These are phyloP conservation scores for Paedocypris sp. DNA, from an alignment of 2,113 vertebrate species.

Conservation along the genomic window DNA sequence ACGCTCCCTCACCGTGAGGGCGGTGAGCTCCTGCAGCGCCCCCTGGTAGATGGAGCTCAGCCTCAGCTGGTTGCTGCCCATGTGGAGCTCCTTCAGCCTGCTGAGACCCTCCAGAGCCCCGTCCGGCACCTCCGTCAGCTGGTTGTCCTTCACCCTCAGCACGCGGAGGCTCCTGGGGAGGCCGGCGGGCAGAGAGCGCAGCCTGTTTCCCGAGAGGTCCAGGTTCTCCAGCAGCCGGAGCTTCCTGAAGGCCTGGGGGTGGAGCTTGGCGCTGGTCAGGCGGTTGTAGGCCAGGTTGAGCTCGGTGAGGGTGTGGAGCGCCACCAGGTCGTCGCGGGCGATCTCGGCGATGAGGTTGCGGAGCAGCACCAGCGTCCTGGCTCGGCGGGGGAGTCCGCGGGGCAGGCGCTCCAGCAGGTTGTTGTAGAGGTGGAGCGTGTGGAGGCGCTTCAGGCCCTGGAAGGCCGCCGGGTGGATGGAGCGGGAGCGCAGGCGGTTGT, in stretches of 20 bases:
- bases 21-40: conserved; percentile 77
- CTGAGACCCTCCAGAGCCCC: conserved; percentile 76
- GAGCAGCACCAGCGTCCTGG: conserved; percentile 90
- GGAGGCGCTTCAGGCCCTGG: conserved; percentile 86
- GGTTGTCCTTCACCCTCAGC: conserved; percentile 81
- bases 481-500: conserved; percentile 79
- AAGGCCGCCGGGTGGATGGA: conserved; percentile 82
- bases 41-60: conserved; percentile 76
- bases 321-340: conserved; percentile 78
- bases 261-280: conserved; percentile 72
- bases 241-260: conserved; percentile 89
- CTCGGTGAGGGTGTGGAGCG: conserved; percentile 83
- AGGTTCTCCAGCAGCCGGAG: conserved; percentile 76
- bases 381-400: conserved; percentile 77
- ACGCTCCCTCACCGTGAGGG: conserved; percentile 76
- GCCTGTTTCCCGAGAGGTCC: conserved; percentile 83
- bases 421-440: conserved; percentile 95
- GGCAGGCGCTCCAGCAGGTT: conserved; percentile 87
- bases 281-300: conserved; percentile 97
- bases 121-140: conserved; percentile 68
- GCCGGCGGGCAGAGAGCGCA: conserved; percentile 68
- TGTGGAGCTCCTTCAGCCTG: conserved; percentile 76
- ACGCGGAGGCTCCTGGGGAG: conserved; percentile 82
- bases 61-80: conserved; percentile 81
- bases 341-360: conserved; percentile 86